Conservation (phyloP, 2,888 invertebrate genomes). For the Adela reaumurella region DNA sequence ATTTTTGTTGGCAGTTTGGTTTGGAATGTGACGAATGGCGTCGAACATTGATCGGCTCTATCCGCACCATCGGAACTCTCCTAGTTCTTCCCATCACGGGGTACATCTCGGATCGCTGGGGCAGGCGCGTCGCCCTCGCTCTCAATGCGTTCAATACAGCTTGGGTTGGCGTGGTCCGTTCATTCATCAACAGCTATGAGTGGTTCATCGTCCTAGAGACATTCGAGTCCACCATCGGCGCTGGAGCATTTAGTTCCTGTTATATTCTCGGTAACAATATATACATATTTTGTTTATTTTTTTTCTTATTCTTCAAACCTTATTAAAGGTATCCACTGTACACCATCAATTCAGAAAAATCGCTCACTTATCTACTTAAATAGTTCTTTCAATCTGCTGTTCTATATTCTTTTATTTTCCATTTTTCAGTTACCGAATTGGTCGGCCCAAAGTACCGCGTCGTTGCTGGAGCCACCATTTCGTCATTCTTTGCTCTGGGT, state of each 20-base stretch:
- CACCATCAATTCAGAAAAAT: no score
- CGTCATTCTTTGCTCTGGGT: conserved; percentile 70
- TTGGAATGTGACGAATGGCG: conserved; percentile 69
- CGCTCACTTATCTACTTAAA: neutral
- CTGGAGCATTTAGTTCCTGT: conserved; percentile 68
- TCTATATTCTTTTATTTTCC: neutral
- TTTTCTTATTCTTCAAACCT: no score
- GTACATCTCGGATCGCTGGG: conserved; percentile 71
- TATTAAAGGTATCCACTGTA: no score
- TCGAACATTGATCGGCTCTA: conserved; percentile 68
- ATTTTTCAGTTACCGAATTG: conserved; percentile 66
- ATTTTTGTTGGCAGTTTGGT: conserved; percentile 51
- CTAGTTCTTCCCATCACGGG: conserved; percentile 69
- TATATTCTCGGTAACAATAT: conserved; percentile 63
- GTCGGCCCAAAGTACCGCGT: conserved; percentile 73
- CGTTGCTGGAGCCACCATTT: conserved; percentile 67
- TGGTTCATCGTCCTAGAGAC: conserved; percentile 70
- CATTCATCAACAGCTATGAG: conserved; percentile 65
- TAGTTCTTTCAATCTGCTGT: neutral
- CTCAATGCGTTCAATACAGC: conserved; percentile 60
- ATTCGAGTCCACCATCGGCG: conserved; percentile 64
- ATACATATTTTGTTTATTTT: no score
- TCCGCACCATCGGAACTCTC: conserved; percentile 69
- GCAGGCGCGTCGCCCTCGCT: conserved; percentile 60
- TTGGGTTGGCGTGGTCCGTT: conserved; percentile 63